Evolutionary conservation across 2,888 invertebrate genomes (phyloP).

Genomic region (Drosophila merina): DNA sequence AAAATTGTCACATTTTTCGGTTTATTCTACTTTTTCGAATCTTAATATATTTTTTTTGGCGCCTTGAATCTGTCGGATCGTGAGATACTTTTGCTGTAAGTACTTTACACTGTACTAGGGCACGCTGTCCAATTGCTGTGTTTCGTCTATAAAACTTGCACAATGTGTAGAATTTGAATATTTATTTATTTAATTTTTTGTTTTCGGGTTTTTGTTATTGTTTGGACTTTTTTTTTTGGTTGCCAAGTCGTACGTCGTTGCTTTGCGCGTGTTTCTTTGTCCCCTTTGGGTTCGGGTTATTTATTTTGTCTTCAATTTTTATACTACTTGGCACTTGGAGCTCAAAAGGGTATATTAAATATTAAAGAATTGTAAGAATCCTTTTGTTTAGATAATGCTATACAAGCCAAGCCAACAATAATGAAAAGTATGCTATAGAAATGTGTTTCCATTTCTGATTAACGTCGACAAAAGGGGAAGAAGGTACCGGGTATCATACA

Average conservation of each 20-base stretch:
- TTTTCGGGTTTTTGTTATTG: slow-evolving; percentile 39
- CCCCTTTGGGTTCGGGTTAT: slow-evolving; percentile 44
- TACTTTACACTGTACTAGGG: slow-evolving; percentile 38
- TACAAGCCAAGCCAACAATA: not conserved
- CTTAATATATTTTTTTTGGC: slow-evolving; percentile 53
- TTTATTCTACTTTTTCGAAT: slow-evolving; percentile 42
- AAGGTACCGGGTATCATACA: not conserved
- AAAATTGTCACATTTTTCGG: slow-evolving; percentile 41
- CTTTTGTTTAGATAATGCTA: not conserved
- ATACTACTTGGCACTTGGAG: not conserved
- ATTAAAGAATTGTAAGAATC: not conserved
- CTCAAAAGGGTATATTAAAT: not conserved
- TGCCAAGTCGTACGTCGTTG: slow-evolving; percentile 49
- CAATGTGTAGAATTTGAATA: slow-evolving; percentile 72
- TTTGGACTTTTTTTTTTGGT: slow-evolving; percentile 35
- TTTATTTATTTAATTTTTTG: slow-evolving; percentile 35
- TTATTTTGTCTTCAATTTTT: slow-evolving; percentile 62
- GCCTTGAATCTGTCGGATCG: slow-evolving; percentile 35
- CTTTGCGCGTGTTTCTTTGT: slow-evolving; percentile 66
- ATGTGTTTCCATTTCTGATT: not conserved
- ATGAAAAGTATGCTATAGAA: not conserved
- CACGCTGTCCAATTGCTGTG: slow-evolving; percentile 25
- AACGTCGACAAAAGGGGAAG: not conserved
- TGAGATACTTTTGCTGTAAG: slow-evolving; percentile 51
- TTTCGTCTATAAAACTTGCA: slow-evolving; percentile 55